Base-by-base conservation (phyloP, 2,113 vertebrate genomes). In the Elachura formosa region DNA sequence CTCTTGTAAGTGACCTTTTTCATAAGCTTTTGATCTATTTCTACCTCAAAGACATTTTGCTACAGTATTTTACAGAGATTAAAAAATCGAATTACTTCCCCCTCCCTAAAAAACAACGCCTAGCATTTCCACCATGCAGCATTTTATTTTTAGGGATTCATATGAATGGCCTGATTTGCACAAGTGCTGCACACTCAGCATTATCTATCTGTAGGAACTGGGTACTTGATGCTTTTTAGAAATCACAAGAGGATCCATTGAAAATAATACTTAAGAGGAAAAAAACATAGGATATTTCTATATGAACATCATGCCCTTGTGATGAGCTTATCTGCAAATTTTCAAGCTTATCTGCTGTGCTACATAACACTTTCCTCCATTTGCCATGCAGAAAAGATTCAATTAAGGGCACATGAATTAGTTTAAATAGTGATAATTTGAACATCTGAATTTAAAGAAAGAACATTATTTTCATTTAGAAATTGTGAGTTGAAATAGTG, bases 61-160 rank as follows among this genome's bases (percentile, higher is more conserved):
- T 75, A 36, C 1, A 4, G 21, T 84, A 15, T 79, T 94, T 87
- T 64, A 75, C 33, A 61, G n/a, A 84, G 24, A 64, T 55, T 71
- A 56, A 75, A 90, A 93, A 59, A 26, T n/a, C 16, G 74, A 46
- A 88, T 73, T 85, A 61, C 74, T 91, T 87, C 49, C 49, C 5
- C 38, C 38, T 72, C 62, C 41, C 25, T n/a, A 75, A 66, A 73
- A 94, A 52, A 22, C 29, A 69, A 85, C 31, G 5, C 25, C 43
- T 81, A 92, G 29, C 22, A 21, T 76, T 94, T 92, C 28, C 13
- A 87, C 29, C 40, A 95, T 52, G 34, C 58, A 85, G 78, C 78
- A 87, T 76, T 94, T 96, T 94, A 94, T 96, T 94, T 96, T 96
- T 96, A 90, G 93, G n/a, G 45, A 90, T 87, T 67, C 20, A 20